Evolutionary conservation across 2,888 invertebrate species (phyloP), one percentile per base, ranked within the genome.

Genomic region (Nomada fabriciana): DNA sequence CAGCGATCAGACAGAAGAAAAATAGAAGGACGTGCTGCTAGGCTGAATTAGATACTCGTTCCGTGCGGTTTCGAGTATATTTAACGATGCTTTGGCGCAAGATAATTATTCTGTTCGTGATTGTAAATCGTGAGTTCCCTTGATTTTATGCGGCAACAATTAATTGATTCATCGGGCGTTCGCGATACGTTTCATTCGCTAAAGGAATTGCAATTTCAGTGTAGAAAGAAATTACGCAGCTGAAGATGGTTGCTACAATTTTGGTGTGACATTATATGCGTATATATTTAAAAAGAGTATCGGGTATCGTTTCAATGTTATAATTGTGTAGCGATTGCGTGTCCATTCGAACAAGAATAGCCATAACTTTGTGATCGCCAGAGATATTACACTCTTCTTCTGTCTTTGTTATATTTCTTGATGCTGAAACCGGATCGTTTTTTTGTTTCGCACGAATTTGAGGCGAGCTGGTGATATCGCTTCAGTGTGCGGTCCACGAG

Each of bases 381-480:
- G 15, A 43, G 36, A 20, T 7, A 36, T 36, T 36, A 36, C 36
- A 36, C 69, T 59, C n/a, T 59, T 69, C 36, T 70, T 73, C 69
- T 64, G 59, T 72, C 43, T 61, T 50, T 15, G 20, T 69, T 75
- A n/a, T 72, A 43, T 77, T 74, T 67, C 25, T 53, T 53, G 74
- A 76, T 63, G 80, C 71, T 83, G 74, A 25, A 79, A 60, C 55
- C 71, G 76, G 79, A 75, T 78, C 82, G 55, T 75, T 77, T 75
- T 36, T 25, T n/a, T 36, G 0, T 78, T 75, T 47, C 55, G 76
- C 78, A 71, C 50, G 23, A 55, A 25, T 75, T 72, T 64, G 60
- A 78, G 76, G 83, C 79, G 83, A 83, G 79, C 72, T 72, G 75
- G 69, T 80, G 61, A 71, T 69, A 82, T 87, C 77, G 76, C 81